A percentile compares a stretch with the other conserved stretches of the same genome.
These are phyloP conservation scores for Ginglymostoma cirratum DNA, from an alignment of 2,113 vertebrate genomes.

Conservation along the genomic window DNA sequence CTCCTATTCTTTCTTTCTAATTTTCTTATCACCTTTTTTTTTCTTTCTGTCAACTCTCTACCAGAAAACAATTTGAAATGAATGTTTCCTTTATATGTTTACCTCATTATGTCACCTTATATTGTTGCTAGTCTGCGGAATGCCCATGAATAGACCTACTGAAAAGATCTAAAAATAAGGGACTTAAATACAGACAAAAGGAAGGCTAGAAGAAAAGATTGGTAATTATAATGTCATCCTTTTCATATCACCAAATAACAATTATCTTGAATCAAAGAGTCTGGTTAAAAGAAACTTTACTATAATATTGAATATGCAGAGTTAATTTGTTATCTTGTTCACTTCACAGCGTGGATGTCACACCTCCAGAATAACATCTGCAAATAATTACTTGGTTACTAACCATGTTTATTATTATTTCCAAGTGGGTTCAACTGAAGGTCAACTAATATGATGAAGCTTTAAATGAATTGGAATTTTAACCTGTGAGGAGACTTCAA, in stretches of 20 bases:
- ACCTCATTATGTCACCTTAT: background rate
- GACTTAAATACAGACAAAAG: background rate
- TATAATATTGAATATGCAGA: slow-evolving; percentile 25
- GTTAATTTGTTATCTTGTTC: slow-evolving; percentile 30
- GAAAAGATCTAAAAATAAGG: slow-evolving; percentile 30
- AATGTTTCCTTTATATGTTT: background rate
- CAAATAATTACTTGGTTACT: slow-evolving; percentile 38
- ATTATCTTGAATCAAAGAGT: slow-evolving; percentile 2
- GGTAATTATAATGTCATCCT: slow-evolving; percentile 28
- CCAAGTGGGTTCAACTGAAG: slow-evolving; percentile 34
- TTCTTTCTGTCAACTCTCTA: background rate
- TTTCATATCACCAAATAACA: slow-evolving; percentile 27
- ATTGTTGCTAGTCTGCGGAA: background rate
- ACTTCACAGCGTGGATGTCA: slow-evolving; percentile 28
- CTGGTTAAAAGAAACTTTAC: slow-evolving; percentile 26
- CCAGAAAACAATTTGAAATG: background rate
- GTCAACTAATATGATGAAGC: slow-evolving; percentile 21
- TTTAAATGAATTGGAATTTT: slow-evolving; percentile 32
- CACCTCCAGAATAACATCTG: slow-evolving; percentile 27
- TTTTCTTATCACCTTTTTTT: background rate
- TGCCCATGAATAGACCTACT: slow-evolving; percentile 23
- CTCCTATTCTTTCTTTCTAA: background rate
- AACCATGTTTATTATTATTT: slow-evolving; percentile 35
- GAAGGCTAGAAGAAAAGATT: background rate
- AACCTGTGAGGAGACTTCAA: slow-evolving; percentile 7